These are phyloP conservation scores for Helicoverpa zea DNA, from an alignment of 1,140 invertebrate genomes.

Conservation along the genomic window DNA sequence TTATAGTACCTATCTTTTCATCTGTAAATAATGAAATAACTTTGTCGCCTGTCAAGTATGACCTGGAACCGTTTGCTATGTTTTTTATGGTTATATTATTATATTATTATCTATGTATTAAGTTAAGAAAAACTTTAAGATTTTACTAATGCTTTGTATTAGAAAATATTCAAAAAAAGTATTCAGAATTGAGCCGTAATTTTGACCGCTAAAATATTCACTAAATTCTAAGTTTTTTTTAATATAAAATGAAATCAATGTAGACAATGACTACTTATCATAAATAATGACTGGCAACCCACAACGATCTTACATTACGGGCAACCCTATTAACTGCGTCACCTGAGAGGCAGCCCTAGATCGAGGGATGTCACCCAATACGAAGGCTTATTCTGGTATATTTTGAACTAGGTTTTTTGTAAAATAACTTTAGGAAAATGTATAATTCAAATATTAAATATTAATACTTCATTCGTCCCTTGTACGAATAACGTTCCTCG, in stretches of 20 bases:
- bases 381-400: conserved; percentile 50
- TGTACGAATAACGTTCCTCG: too few species aligned
- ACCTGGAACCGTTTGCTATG: neutral
- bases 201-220: neutral
- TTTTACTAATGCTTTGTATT: too few species aligned
- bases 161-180: too few species aligned
- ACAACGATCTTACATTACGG: conserved; percentile 51
- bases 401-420: conserved; percentile 7
- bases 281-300: conserved; percentile 39
- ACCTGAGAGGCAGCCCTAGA: conserved; percentile 57
- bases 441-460: too few species aligned
- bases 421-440: neutral
- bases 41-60: neutral
- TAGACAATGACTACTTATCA: conserved; percentile 45
- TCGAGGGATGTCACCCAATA: conserved; percentile 52
- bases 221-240: too few species aligned
- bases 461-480: too few species aligned
- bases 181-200: too few species aligned
- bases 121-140: too few species aligned
- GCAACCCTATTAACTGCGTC: conserved; percentile 54
- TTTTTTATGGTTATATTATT: too few species aligned
- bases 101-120: too few species aligned
- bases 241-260: neutral
- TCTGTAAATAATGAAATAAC: conserved; percentile 1
- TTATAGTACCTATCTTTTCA: neutral